Base-by-base conservation (phyloP, 2,888 invertebrate genomes). In the Argynnis bischoffii region DNA sequence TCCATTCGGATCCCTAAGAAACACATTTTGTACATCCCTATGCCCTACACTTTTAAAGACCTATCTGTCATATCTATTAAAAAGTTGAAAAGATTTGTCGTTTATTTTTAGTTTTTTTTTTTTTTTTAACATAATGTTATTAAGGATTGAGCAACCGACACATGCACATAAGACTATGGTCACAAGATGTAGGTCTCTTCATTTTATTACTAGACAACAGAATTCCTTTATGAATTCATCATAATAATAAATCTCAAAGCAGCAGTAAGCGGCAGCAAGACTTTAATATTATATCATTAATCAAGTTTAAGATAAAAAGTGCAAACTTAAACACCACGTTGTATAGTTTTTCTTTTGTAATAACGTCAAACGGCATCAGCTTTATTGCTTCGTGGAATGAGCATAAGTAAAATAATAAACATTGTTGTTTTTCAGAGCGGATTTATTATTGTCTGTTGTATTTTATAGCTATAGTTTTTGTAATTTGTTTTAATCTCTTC, bases 311-410 rank as follows among this genome's bases (percentile, higher is more conserved):
- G 26, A 59, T 59, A 48, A 59, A 59, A 59, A 59, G 15, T 21
- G 11, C 3, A 0, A 21, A 57, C 21, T n/a, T 57, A 57, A 46
- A 57, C 26, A 26, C 47, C 59, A 21, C 59, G 21, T 26, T 48
- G 59, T 26, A 21, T 21, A 59, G n/a, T 46, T 59, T 59, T 59
- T 41, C 47, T 47, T 48, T 59, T 59, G 47, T 26, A 59, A 48
- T 13, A n/a, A 26, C n/a, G 18, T 57, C 18, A 26, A 47, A 59
- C 4, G 47, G 53, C 13, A 48, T 47, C 59, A 48, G 2, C 47
- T 47, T 59, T 59, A 59, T n/a, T 26, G 6, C 47, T 59, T 59
- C 59, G 59, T 48, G n/a, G 59, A 59, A 59, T 59, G 26, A 47
- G 21, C 26, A 59, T 47, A 59, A 1, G 47, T 48, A 26, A 59